phyloP scores from a whole-genome alignment of 2,888 invertebrate species.

The Siphlonurus alternatus region DNA sequence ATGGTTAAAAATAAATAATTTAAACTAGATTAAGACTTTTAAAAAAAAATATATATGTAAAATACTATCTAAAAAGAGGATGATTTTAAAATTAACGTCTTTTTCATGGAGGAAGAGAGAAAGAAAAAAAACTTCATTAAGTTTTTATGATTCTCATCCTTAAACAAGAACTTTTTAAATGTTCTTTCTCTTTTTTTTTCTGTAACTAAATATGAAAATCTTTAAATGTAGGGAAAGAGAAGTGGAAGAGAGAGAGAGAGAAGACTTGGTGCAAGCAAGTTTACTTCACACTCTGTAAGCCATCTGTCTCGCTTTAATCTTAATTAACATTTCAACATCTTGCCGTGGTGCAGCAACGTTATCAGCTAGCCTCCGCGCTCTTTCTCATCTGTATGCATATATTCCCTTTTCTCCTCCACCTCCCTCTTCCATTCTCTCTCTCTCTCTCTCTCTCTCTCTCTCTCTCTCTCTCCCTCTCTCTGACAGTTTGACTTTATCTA shows the following conservation, averaged over 20 bases:
- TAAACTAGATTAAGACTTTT: too few species aligned
- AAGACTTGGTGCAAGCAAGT: not conserved
- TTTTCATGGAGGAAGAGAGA: not conserved
- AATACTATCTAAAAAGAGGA: not conserved
- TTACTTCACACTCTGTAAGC: not conserved
- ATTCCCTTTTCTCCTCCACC: not conserved
- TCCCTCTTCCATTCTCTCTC: not conserved
- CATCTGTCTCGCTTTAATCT: conserved; percentile 2
- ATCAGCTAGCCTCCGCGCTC: not conserved
- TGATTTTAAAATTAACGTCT: not conserved
- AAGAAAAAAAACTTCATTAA: not conserved
- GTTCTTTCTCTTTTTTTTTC: not conserved
- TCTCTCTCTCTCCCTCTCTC: too few species aligned
- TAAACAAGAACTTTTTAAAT: not conserved
- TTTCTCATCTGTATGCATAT: not conserved
- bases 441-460: not conserved
- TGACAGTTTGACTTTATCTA: too few species aligned
- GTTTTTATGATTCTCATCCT: not conserved
- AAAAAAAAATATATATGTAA: too few species aligned
- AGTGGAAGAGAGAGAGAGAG: not conserved
- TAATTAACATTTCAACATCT: conserved; percentile 2
- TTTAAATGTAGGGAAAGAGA: not conserved
- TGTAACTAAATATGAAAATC: not conserved
- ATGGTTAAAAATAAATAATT: too few species aligned
- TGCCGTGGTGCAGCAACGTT: not conserved